Evolutionary conservation across 2,113 vertebrate species (phyloP), one percentile per base, ranked within the genome.

Genomic region (Mastomys natalensis): DNA sequence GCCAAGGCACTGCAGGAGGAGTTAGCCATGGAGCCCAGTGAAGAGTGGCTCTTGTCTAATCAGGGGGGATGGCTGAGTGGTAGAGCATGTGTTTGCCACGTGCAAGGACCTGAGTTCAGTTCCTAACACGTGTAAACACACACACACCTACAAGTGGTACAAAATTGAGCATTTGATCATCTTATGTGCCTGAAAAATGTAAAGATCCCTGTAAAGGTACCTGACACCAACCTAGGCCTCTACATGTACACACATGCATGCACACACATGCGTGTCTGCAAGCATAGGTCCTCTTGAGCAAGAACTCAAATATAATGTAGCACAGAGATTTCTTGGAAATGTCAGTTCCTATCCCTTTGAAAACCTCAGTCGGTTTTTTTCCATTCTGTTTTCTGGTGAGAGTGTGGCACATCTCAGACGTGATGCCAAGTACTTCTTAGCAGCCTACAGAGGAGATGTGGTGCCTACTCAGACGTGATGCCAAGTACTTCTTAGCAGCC

Each of bases 361-460:
- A 91, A 97, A 88, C 45, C 40, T 81, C 53, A 37, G 91, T 92
- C 78, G 87, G 22, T 24, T 89, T 94, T 89, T 91, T 66, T 95
- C 55, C 95, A 37, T 93, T 85, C 10, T 73, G 5, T 89, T 17
- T 58, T 51, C 88, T 96, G 87, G 82, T 77, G 53, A 94, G 90
- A 95, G 43, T 64, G 72, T 80, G 80, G 29, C 66, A 40, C 55
- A 89, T 87, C 76, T 31, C 43, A 9, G 66, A 62, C 24, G 62
- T 64, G 74, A 22, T 95, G 40, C 70, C 88, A 68, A 24, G 26
- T 80, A 17, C 68, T 55, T 91, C 51, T 77, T 51, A 62, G 70
- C 80, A 81, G 4, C 58, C 26, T 5, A 84, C 64, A 55, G 45
- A 48, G 73, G n/a, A n/a, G n/a, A n/a, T n/a, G n/a, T n/a, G n/a